Evolutionary conservation across 2,888 invertebrate species (phyloP).

Genomic region (Esperia sulphurella): DNA sequence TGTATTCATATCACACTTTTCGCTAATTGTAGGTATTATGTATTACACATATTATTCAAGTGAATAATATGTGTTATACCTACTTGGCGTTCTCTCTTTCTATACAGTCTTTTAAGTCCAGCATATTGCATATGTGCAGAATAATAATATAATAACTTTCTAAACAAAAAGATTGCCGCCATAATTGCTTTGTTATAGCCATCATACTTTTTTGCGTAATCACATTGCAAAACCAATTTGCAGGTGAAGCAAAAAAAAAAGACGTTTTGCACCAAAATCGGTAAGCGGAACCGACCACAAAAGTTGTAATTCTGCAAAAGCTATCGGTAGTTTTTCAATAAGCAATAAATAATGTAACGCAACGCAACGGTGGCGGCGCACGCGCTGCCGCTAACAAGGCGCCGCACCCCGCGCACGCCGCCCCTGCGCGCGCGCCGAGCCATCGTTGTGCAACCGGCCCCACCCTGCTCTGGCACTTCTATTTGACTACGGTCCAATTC

Average conservation of each 20-base stretch:
- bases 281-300: constrained; percentile 36
- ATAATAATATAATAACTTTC: constrained; percentile 5
- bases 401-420: constrained; percentile 27
- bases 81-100: no score
- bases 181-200: constrained; percentile 20
- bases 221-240: constrained; percentile 11
- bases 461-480: constrained; percentile 63
- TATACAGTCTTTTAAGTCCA: not conserved
- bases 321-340: constrained; percentile 73
- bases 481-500: constrained; percentile 21
- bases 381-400: constrained; percentile 62
- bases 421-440: constrained; percentile 48
- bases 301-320: constrained; percentile 50
- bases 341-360: constrained; percentile 74
- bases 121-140: no score
- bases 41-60: no score
- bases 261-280: constrained; percentile 24
- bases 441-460: constrained; percentile 74
- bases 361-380: constrained; percentile 65
- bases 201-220: constrained; percentile 24
- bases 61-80: no score
- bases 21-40: no score
- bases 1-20: no score
- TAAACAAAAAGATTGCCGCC: constrained; percentile 15
- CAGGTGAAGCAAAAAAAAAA: constrained; percentile 18